A percentile compares a stretch with the other conserved stretches of the same genome.
phyloP scores from a whole-genome alignment of 2,113 vertebrate genomes.

The Mormyrus lacerda region DNA sequence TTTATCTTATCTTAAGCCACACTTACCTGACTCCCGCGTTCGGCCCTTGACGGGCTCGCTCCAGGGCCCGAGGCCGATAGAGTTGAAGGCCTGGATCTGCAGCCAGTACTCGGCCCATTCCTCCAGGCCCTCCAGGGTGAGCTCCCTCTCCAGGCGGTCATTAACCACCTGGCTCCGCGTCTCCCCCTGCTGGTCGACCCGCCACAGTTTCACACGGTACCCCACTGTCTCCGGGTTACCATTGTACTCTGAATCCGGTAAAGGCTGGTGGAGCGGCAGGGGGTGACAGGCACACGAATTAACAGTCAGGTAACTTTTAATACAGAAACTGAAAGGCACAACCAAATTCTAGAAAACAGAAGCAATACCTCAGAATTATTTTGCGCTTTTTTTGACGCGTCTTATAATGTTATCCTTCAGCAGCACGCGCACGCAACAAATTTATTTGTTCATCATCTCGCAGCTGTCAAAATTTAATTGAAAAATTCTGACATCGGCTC shows the following conservation, averaged over 20 bases:
- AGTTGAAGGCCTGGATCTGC: constrained; percentile 86
- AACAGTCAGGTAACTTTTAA: not conserved
- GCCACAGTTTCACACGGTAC: constrained; percentile 70
- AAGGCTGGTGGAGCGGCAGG: constrained; percentile 59
- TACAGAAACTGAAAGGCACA: not conserved
- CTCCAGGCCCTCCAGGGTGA: constrained; percentile 71
- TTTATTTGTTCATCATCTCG: constrained; percentile 13
- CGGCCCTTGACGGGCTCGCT: constrained; percentile 65
- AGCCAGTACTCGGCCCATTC: constrained; percentile 84
- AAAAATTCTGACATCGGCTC: constrained; percentile 16
- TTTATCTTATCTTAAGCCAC: not conserved
- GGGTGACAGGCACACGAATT: not conserved
- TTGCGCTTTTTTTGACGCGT: not conserved
- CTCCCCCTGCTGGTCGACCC: constrained; percentile 49
- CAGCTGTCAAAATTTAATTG: constrained; percentile 26
- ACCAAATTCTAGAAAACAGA: not conserved
- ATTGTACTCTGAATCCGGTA: constrained; percentile 76
- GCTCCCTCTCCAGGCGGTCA: constrained; percentile 64
- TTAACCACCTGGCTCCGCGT: constrained; percentile 49
- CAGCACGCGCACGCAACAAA: not conserved
- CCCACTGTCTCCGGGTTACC: constrained; percentile 84
- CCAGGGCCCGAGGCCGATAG: constrained; percentile 86
- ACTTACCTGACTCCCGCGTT: constrained; percentile 79
- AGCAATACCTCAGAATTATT: not conserved
- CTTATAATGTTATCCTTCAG: not conserved